phyloP scores from a whole-genome alignment of 2,888 invertebrate genomes.

The Eremobia ochroleuca region DNA sequence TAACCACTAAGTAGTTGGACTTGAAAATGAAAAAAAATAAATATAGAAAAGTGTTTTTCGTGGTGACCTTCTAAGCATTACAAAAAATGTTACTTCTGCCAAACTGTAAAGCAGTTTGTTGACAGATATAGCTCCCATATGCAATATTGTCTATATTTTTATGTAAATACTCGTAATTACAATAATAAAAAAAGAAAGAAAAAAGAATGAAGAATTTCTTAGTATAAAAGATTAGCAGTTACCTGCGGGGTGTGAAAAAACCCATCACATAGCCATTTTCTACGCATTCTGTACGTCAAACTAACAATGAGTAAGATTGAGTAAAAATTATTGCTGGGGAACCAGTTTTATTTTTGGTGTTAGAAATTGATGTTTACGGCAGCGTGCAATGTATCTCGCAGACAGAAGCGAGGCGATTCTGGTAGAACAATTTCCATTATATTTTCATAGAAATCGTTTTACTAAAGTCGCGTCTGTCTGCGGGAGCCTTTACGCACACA shows the following conservation, averaged over 20 bases:
- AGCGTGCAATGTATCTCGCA: no score
- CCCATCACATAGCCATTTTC: not conserved
- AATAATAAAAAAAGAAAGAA: no score
- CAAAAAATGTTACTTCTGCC: no score
- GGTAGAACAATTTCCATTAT: not conserved
- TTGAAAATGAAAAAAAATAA: no score
- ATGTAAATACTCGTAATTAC: no score
- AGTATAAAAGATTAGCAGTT: not conserved
- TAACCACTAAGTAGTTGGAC: not conserved
- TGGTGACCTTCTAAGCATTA: no score
- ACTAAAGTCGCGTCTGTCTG: not conserved
- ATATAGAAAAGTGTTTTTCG: no score
- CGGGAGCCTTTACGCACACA: not conserved
- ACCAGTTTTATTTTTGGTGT: not conserved
- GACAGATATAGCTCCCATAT: no score
- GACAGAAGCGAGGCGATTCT: not conserved
- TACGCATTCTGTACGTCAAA: not conserved
- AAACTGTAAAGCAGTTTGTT: no score
- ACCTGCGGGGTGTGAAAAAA: not conserved
- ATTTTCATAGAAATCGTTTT: not conserved
- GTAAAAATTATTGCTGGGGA: not conserved
- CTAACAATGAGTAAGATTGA: not conserved
- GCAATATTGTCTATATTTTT: no score
- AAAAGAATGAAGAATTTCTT: not conserved
- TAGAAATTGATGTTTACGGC: not conserved